phyloP scores from a whole-genome alignment of 2,888 invertebrate species.

The Tricholauxania praeusta region DNA sequence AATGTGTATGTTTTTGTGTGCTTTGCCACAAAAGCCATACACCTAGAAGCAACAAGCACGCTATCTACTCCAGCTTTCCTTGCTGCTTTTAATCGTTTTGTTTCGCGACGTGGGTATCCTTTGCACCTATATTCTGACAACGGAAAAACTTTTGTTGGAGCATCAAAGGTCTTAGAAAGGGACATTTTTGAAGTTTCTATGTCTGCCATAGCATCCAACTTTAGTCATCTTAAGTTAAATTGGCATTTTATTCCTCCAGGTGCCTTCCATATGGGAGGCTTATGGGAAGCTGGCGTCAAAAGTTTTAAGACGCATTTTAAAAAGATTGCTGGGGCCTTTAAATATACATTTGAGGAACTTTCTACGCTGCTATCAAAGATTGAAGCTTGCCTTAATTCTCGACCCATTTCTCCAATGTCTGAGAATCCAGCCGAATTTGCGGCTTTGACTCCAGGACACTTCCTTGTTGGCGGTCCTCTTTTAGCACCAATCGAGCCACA shows the following conservation, averaged over 20 bases:
- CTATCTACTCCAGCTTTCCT: no score
- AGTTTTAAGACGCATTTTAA: constrained; percentile 39
- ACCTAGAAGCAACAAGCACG: no score
- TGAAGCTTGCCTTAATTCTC: constrained; percentile 32
- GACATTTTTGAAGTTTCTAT: constrained; percentile 27
- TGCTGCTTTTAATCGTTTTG: no score
- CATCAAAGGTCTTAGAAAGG: constrained; percentile 29
- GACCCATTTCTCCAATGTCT: constrained; percentile 24
- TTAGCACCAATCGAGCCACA: constrained; percentile 29
- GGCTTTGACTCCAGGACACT: constrained; percentile 33
- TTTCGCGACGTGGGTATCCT: no score
- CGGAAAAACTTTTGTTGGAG: constrained; percentile 37
- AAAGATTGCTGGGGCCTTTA: constrained; percentile 29
- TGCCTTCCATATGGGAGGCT: constrained; percentile 20
- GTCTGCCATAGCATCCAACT: neutral
- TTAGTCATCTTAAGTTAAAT: constrained; percentile 3
- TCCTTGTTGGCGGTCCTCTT: constrained; percentile 35
- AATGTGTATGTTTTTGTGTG: no score
- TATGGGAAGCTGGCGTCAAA: constrained; percentile 40
- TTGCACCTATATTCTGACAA: no score
- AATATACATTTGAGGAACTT: constrained; percentile 41
- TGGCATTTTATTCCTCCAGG: constrained; percentile 42
- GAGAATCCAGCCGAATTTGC: constrained; percentile 11
- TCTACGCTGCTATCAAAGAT: constrained; percentile 25
- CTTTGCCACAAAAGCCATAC: no score